Base-by-base conservation (phyloP, 2,113 vertebrate species). In the Hippocampus zosterae region DNA sequence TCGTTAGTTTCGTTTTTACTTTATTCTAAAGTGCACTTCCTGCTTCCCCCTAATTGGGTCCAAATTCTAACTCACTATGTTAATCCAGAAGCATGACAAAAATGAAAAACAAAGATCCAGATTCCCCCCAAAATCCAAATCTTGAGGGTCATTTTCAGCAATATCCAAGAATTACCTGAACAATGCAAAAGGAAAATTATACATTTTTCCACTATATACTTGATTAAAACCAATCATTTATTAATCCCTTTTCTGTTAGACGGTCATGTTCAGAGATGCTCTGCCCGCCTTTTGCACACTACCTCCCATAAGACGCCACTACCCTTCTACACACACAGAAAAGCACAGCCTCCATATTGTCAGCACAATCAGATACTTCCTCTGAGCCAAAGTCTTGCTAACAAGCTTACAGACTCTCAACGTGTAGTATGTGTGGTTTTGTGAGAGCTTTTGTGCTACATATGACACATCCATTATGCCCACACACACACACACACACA, bases 371-470 rank as follows among this genome's bases (percentile, higher is more conserved):
- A 82, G 75, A 81, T 66, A 65, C 68, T 74, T 83, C 70, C 76
- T 78, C 57, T 80, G 70, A 87, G 78, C 77, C 69, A 80, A 81
- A 87, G 77, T 80, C 62, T 74, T 37, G 50, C 69, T 90, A 90
- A 88, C 80, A 55, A 69, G 84, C 84, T 90, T 88, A 90, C 41
- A 27, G 63, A 23, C 63, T 75, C 72, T n/a, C 33, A 72, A 68
- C 80, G 66, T 66, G 65, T 63, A 65, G 53, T 50, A 53, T 71
- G 41, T 74, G 77, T 59, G 57, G 78, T 72, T 65, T 40, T 74
- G 55, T 56, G 75, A 67, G 50, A 68, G 69, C 55, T 66, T 78
- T 42, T 76, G 66, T 53, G 41, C 59, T 61, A 74, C 21, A n/a
- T 19, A 78, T 21, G 52, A 69, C 73, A 77, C 41, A 81, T 37